Base-by-base conservation (phyloP, 2,888 invertebrate genomes). In the Zonitis immaculata region DNA sequence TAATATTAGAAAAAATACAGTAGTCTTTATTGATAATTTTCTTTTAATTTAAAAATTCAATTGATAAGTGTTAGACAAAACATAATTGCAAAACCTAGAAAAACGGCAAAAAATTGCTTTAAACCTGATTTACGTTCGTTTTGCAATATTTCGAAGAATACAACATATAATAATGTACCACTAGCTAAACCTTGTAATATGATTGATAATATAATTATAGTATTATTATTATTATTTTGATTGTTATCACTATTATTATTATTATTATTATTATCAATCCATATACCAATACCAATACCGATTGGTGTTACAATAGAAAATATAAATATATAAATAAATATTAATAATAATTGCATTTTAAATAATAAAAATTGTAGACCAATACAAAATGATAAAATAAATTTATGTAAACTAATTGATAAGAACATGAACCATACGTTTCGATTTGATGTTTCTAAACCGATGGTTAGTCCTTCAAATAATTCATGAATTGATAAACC, bases 61-160 rank as follows among this genome's bases (percentile, higher is more conserved):
- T 54, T 46, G 11, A 51, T 4, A 51, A 54, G 30, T 16, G 66
- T 65, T n/a, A 69, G 55, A 6, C 58, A 86, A 61, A 88, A 86
- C 89, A 90, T 90, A 7, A 88, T 61, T 25, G 78, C 68, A 72
- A 89, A 90, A 51, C 90, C 90, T 20, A 83, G 55, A 5, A 89
- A 64, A 26, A 89, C 82, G 1, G 88, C 81, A 0, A 82, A 49
- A 70, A 82, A 88, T 59, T 88, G 86, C 22, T 80, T 67, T 18
- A 90, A 75, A 6, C 89, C 89, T 35, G 65, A 80, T 75, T 68
- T 73, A 27, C 77, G 73, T 45, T 80, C 78, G 35, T 76, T 76
- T 42, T 86, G 85, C 66, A 96, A 81, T 49, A 96, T 90, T 77
- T 97, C 96, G 75, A 96, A 95, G 79, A 95, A 95, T n/a, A 95